A percentile compares a stretch with the other conserved stretches of the same genome.
These are phyloP conservation scores for Diabrotica balteata DNA, from an alignment of 2,888 invertebrate genomes.

Conservation along the genomic window DNA sequence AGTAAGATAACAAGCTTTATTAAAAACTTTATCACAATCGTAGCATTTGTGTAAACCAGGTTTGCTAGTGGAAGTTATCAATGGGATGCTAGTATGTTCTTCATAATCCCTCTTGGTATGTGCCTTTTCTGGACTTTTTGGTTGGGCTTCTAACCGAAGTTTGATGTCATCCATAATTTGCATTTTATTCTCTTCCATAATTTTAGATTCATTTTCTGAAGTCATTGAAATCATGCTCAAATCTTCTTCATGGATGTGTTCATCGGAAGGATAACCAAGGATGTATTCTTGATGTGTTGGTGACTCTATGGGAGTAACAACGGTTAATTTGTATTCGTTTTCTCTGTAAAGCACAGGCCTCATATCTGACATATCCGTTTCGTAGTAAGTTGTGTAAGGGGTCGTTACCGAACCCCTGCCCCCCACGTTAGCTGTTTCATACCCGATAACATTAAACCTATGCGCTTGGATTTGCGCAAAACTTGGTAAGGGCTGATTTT, in stretches of 20 bases:
- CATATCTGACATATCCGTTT: constrained; percentile 39
- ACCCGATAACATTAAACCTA: constrained; percentile 62
- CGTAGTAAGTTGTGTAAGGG: constrained; percentile 50
- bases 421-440: constrained; percentile 74
- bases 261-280: constrained; percentile 22
- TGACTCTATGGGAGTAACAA: constrained; percentile 56
- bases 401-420: constrained; percentile 67
- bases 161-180: constrained; percentile 59
- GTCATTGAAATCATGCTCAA: constrained; percentile 34
- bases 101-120: constrained; percentile 55
- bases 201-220: constrained; percentile 34
- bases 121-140: constrained; percentile 53
- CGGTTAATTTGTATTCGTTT: constrained; percentile 58
- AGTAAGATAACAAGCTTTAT: constrained; percentile 86
- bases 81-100: constrained; percentile 50
- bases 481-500: constrained; percentile 67
- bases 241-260: constrained; percentile 29
- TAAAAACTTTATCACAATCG: constrained; percentile 84
- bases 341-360: constrained; percentile 44
- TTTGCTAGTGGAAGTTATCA: constrained; percentile 52
- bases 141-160: constrained; percentile 45
- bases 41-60: constrained; percentile 70
- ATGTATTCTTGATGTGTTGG: constrained; percentile 41
- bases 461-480: constrained; percentile 70
- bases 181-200: constrained; percentile 35